Percentiles rank a stretch among this genome's conserved stretches.
These are phyloP conservation scores for Piprites chloris DNA, from an alignment of 2,113 vertebrate genomes.

Conservation along the genomic window DNA sequence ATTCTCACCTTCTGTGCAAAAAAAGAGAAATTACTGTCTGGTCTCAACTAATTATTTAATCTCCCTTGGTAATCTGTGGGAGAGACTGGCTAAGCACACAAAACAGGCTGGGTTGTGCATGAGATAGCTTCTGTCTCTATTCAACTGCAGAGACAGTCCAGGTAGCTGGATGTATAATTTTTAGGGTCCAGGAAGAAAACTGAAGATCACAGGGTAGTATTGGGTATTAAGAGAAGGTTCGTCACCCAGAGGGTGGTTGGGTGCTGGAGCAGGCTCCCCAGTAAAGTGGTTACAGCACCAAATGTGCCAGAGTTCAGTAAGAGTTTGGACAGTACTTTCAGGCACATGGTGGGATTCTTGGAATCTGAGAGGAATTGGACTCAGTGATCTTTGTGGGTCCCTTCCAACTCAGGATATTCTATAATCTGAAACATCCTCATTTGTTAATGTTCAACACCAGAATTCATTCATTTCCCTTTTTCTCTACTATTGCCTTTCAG, in stretches of 20 bases:
- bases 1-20: not conserved
- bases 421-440: not conserved
- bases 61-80: not conserved
- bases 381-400: not conserved
- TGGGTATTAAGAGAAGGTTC: not conserved
- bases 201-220: not conserved
- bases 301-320: not conserved
- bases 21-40: accelerated
- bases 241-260: not conserved
- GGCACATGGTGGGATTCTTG: not conserved
- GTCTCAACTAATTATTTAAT: not conserved
- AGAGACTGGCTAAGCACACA: not conserved
- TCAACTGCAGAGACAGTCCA: not conserved
- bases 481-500: not conserved
- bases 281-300: not conserved
- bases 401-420: not conserved
- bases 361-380: not conserved
- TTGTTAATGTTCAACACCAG: not conserved
- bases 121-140: not conserved
- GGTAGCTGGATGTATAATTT: not conserved
- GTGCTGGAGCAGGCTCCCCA: not conserved
- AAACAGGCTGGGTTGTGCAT: not conserved
- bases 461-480: not conserved
- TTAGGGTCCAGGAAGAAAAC: not conserved
- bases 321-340: accelerated